These are phyloP conservation scores for Galaxias olidus DNA, from an alignment of 2,797 vertebrate genomes.

Conservation along the genomic window DNA sequence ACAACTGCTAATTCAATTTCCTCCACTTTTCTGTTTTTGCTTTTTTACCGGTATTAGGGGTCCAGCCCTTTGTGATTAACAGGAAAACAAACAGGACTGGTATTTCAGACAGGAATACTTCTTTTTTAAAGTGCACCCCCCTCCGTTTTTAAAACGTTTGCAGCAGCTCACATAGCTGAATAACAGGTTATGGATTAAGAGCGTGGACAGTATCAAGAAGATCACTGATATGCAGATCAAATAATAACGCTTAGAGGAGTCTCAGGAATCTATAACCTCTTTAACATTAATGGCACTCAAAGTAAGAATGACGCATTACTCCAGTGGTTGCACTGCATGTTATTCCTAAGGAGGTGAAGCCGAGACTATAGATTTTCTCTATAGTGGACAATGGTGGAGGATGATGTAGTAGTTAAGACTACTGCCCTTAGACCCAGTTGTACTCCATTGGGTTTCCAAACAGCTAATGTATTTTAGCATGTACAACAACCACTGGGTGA, in stretches of 20 bases:
- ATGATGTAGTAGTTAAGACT: no score
- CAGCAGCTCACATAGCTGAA: not conserved
- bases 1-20: constrained; percentile 77
- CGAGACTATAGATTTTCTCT: no score
- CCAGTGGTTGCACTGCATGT: no score
- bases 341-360: no score
- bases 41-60: constrained; percentile 66
- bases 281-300: not conserved
- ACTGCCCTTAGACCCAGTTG: no score
- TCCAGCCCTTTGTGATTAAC: constrained; percentile 60
- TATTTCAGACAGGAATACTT: constrained; percentile 3
- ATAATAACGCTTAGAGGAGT: no score
- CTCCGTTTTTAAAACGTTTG: constrained; percentile 21
- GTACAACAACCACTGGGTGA: no score
- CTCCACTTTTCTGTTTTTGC: constrained; percentile 66
- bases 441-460: no score
- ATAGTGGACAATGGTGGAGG: no score
- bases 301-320: not conserved
- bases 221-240: not conserved
- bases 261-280: not conserved
- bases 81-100: constrained; percentile 66
- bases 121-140: constrained; percentile 39
- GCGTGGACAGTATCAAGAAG: not conserved
- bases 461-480: no score
- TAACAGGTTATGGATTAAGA: not conserved